Base-by-base conservation (phyloP, 2,888 invertebrate species). In the Protodeltote pygarga region DNA sequence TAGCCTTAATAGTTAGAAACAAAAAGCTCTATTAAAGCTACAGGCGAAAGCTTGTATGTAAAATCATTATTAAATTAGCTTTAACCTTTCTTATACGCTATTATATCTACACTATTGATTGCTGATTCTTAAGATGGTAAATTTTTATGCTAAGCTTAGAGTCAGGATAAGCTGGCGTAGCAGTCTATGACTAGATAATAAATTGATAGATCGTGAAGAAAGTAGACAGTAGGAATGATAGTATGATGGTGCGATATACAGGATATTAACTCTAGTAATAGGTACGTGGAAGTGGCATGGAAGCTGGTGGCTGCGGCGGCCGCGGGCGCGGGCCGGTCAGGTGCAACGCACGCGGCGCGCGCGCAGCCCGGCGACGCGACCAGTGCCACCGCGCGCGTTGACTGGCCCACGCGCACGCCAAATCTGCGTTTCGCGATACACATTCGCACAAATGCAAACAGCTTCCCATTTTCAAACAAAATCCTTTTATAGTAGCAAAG, bases 361-460 rank as follows among this genome's bases (percentile, higher is more conserved):
- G 57, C 47, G 47, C 57, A 32, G 44, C 46, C 33, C 48, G 37
- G 44, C 48, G 58, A 44, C 55, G 49, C 66, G 68, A 74, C 68
- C 86, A 89, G 89, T 88, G 81, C 81, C 81, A 77, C 78, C 81
- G 85, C 89, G 91, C 83, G 85, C 88, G 81, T 81, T 83, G 85
- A 49, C 79, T 75, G 71, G 77, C 84, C 83, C 81, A 88, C 89
- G 88, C 90, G 91, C 86, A 80, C 78, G 87, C 85, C 79, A 85
- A 85, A 72, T 74, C 65, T 78, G 77, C 76, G 70, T 75, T 82
- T 83, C 81, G 82, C 83, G 68, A 75, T 65, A 75, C 69, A 66
- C 55, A 73, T 74, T 73, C 76, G 74, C 77, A 65, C 66, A 63
- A 71, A 75, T 73, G 64, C 69, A 67, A 73, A 74, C 67, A 70